Base-by-base conservation (phyloP, 2,888 invertebrate species). In the Drosophila neonasuta region DNA sequence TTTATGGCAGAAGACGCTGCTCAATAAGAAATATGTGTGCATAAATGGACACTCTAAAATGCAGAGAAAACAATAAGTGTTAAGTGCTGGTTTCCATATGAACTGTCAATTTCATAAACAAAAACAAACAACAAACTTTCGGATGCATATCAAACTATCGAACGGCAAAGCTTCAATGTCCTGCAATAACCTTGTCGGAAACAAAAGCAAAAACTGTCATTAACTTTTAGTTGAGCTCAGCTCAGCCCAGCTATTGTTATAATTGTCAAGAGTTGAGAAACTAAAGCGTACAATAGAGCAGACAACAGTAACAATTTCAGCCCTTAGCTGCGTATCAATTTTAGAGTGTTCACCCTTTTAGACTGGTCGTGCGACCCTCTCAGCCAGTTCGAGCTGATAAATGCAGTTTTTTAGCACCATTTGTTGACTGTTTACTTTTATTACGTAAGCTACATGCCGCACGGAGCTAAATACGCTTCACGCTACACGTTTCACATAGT, bases 341-440 rank as follows among this genome's bases (percentile, higher is more conserved):
- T 67, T 62, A 46, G 45, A 34, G 60, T 44, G 60, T 44, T 15
- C 30, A 74, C 56, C 59, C 50, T 58, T 63, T 29, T 24, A 57
- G 11, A 55, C 24, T 5, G 10, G 32, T 52, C n/a, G 48, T n/a
- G 52, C 68, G 60, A 50, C 66, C 63, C 69, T 57, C 34, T 24
- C 24, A 34, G 15, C 46, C 44, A 55, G 56, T 68, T 72, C 46
- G 55, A 62, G 77, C 77, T 85, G 81, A 82, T 82, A 82, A 85
- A 82, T 81, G 80, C 69, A 80, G 79, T 80, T 80, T 67, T 67
- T 68, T 71, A 69, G 63, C 65, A 74, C 71, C 82, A 74, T 81
- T 82, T 82, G 78, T 76, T 78, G 78, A 69, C 73, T 80, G 71
- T 86, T 88, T 80, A 76, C 78, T 87, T 87, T 83, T 83, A 83